A percentile compares a stretch with the other conserved stretches of the same genome.
These are phyloP conservation scores for Diploptera punctata DNA, from an alignment of 2,888 invertebrate species.

Conservation along the genomic window DNA sequence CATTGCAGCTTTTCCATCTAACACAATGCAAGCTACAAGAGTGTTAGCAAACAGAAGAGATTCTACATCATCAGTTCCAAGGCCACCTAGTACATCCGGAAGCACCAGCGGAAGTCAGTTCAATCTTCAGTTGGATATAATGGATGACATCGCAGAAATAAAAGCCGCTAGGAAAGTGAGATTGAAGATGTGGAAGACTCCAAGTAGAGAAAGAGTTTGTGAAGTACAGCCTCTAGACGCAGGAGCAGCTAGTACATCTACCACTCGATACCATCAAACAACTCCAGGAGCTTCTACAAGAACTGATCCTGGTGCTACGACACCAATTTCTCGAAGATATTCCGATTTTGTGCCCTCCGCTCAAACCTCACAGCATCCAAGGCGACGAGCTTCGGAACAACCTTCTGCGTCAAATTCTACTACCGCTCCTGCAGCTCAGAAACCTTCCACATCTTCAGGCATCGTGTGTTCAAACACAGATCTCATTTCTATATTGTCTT, in stretches of 20 bases:
- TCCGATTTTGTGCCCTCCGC: conserved; percentile 40
- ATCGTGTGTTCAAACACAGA: conserved; percentile 84
- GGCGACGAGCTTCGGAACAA: conserved; percentile 43
- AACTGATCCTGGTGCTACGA: background rate
- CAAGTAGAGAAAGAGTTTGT: conserved; percentile 72
- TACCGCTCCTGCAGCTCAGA: conserved; percentile 45
- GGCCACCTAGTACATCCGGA: conserved; percentile 69
- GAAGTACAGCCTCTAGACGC: conserved; percentile 70
- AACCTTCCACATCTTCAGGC: conserved; percentile 57
- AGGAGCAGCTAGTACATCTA: background rate
- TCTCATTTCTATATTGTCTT: conserved; percentile 77
- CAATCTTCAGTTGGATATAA: conserved; percentile 84
- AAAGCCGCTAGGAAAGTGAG: conserved; percentile 62
- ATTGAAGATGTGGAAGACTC: conserved; percentile 85
- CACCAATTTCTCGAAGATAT: conserved; percentile 32
- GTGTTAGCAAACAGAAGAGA: conserved; percentile 56
- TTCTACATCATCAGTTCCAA: conserved; percentile 57
- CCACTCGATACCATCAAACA: conserved; percentile 18
- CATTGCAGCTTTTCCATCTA: conserved; percentile 73
- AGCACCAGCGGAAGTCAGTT: conserved; percentile 79
- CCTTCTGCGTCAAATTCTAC: conserved; percentile 52
- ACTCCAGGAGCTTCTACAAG: background rate
- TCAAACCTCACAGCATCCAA: conserved; percentile 19
- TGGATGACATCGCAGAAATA: conserved; percentile 80
- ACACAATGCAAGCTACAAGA: conserved; percentile 45